Base-by-base conservation (phyloP, 1,140 invertebrate species). In the Dinothrombium tinctorium region DNA sequence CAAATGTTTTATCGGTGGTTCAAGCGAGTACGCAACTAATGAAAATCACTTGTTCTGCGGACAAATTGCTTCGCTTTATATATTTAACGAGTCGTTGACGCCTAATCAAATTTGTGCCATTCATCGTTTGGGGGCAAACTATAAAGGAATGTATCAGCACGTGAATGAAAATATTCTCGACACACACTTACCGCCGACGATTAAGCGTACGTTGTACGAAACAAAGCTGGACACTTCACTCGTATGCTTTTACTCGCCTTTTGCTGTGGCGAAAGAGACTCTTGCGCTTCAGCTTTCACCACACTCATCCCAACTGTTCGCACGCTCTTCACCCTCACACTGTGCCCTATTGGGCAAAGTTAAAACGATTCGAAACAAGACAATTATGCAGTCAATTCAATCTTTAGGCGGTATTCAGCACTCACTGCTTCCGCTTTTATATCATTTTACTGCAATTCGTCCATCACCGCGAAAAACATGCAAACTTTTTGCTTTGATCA, bases 181-280 rank as follows among this genome's bases (percentile, higher is more conserved):
- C 28, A 28, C 21, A 29, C 17, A 39, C 2, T 24, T 50, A 12
- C 47, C 43, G 0, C 20, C 29, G 5, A 33, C 23, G 67, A 68
- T 54, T 20, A 28, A 37, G 25, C 25, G 94, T 82, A 83, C 95
- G 45, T 66, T 99, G 49, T 99, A 96, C 63, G 92, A 98, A 64
- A 89, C 89, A 44, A 92, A 90, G 63, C 64, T 99, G 51, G 90
- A 87, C 45, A 79, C 73, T 51, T 77, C 81, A 49, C 84, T 99
- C 54, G 83, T 98, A 51, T 96, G 98, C 62, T 92, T 96, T 77
- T 99, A 98, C 67, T 98, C 95, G 63, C 92, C 94, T 37, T 90
- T 98, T 52, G 90, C 92, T 37, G 68, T 67, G 55, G 39, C 98
- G 62, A 84, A 84, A 53, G 90, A 98, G 61, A 43, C 42, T 11